Conservation (phyloP, 2,888 invertebrate genomes). For the Tinea semifulvella region DNA sequence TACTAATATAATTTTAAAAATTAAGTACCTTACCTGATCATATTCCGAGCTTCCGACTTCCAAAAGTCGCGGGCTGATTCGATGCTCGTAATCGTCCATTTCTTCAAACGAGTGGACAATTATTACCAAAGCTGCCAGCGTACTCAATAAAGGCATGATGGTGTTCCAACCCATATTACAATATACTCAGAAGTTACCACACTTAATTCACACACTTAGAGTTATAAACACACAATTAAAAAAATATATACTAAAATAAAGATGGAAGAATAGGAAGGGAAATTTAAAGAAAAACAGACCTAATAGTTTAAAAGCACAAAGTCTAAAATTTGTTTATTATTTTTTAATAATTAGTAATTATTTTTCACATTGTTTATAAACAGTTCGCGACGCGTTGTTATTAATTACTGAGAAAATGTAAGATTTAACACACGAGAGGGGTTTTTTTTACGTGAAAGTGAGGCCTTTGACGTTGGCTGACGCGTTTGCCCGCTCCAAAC, state of each 20-base stretch:
- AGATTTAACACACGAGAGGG: slow-evolving; percentile 35
- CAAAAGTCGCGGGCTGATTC: slow-evolving; percentile 35
- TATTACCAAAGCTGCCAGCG: slow-evolving; percentile 57
- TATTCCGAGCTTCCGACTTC: slow-evolving; percentile 35
- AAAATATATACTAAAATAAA: background rate
- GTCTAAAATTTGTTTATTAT: background rate
- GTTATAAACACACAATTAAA: background rate
- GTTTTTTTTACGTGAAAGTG: slow-evolving; percentile 50
- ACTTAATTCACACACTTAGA: background rate
- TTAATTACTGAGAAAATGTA: slow-evolving; percentile 30
- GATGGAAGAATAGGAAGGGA: background rate
- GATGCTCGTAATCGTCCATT: slow-evolving; percentile 30
- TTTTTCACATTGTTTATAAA: slow-evolving; percentile 41
- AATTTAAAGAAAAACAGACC: background rate
- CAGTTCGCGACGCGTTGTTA: slow-evolving; percentile 29
- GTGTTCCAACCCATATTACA: slow-evolving; percentile 56
- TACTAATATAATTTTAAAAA: background rate
- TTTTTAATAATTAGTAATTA: too few relatives aligned
- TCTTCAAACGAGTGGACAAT: slow-evolving; percentile 54
- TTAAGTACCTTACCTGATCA: slow-evolving; percentile 35
- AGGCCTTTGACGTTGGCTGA: slow-evolving; percentile 29
- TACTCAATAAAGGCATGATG: slow-evolving; percentile 54
- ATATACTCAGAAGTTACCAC: slow-evolving; percentile 2
- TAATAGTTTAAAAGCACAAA: background rate
- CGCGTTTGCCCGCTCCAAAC: slow-evolving; percentile 46